A percentile compares a stretch with the other conserved stretches of the same genome.
Conservation (phyloP, 1,140 invertebrate genomes). For the Leptonema lineaticorne region DNA sequence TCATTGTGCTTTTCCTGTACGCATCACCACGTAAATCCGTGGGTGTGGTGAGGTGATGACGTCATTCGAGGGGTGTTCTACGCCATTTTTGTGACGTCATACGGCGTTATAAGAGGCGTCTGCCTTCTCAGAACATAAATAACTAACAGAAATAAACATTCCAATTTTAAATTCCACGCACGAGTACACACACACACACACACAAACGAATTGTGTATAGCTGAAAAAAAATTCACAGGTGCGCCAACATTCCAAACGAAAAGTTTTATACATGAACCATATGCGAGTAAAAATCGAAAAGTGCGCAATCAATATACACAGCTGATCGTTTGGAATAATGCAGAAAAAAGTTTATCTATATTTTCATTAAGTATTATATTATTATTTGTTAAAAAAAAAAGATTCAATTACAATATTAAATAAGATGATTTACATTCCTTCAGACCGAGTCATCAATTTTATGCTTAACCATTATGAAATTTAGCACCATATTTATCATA, state of each 20-base stretch:
- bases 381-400: too few relatives aligned
- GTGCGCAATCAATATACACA: too few relatives aligned
- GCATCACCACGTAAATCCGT: not conserved
- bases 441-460: not conserved
- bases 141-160: constrained; percentile 21
- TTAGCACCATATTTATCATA: too few relatives aligned
- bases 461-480: not conserved
- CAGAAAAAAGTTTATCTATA: too few relatives aligned
- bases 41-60: constrained; percentile 10
- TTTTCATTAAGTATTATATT: too few relatives aligned
- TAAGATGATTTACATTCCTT: not conserved
- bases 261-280: too few relatives aligned
- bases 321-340: too few relatives aligned
- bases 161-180: constrained; percentile 21
- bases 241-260: too few relatives aligned
- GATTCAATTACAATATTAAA: too few relatives aligned
- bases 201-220: too few relatives aligned
- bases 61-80: constrained; percentile 11
- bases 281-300: too few relatives aligned
- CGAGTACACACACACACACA: not conserved
- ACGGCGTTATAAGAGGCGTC: not conserved
- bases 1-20: not conserved
- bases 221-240: too few relatives aligned
- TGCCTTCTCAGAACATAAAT: constrained; percentile 24
- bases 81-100: constrained; percentile 14